Conservation (phyloP, 2,888 invertebrate species). For the Mimachlamys varia region DNA sequence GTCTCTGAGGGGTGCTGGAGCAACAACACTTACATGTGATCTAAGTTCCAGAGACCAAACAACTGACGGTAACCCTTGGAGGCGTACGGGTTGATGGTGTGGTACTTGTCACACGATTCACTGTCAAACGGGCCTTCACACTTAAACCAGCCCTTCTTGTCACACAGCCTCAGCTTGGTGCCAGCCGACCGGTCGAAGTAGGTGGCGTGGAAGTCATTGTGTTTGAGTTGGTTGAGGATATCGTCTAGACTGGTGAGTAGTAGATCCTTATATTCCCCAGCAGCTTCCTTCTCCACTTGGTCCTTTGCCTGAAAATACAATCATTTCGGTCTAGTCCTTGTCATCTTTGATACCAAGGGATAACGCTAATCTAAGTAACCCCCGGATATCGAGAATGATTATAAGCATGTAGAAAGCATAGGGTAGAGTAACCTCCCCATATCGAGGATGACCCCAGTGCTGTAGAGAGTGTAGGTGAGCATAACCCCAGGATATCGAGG, state of each 20-base stretch:
- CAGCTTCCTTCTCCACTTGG: constrained; percentile 71
- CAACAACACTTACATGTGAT: constrained; percentile 76
- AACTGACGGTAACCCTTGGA: constrained; percentile 70
- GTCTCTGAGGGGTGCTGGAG: too few species aligned
- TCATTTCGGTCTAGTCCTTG: neutral
- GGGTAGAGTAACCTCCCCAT: too few species aligned
- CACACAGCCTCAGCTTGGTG: constrained; percentile 71
- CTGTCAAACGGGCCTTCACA: constrained; percentile 78
- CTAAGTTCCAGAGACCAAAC: constrained; percentile 76
- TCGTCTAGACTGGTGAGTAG: constrained; percentile 65
- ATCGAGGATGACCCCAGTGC: too few species aligned
- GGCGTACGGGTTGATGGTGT: constrained; percentile 74
- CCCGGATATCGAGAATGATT: too few species aligned
- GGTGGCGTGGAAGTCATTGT: constrained; percentile 68
- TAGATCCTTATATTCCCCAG: constrained; percentile 57
- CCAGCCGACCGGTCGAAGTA: constrained; percentile 71
- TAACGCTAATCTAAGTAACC: too few species aligned
- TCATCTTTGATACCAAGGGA: neutral
- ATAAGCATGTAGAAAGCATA: too few species aligned
- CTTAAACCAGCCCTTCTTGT: constrained; percentile 77
- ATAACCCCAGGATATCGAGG: too few species aligned
- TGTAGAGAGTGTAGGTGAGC: too few species aligned
- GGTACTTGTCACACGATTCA: constrained; percentile 69
- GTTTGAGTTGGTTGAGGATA: constrained; percentile 61
- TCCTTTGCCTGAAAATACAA: constrained; percentile 70